Evolutionary conservation across 2,113 vertebrate species (phyloP).

Genomic region (Antigone vipio): DNA sequence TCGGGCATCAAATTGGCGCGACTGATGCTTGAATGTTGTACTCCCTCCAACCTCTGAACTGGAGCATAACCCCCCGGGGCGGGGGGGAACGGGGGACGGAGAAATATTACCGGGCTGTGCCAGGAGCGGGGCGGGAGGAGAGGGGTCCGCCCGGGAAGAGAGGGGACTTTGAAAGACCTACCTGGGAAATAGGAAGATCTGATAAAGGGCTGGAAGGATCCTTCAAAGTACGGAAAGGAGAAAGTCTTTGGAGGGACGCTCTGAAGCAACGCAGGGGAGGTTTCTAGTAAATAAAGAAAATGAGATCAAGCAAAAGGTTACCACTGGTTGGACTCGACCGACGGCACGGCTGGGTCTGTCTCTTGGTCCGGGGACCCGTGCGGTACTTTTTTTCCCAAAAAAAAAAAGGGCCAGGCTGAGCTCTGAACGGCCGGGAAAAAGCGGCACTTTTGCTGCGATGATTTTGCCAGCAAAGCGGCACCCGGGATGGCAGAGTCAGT

Average conservation of each 20-base stretch:
- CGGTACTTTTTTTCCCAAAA: not conserved
- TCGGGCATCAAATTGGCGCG: slow-evolving; percentile 89
- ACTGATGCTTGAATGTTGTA: slow-evolving; percentile 82
- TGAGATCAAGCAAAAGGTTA: not conserved
- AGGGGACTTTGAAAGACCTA: slow-evolving; percentile 41
- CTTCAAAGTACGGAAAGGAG: slow-evolving; percentile 90
- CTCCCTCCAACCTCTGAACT: slow-evolving; percentile 81
- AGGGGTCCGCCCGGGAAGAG: not conserved
- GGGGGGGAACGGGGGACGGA: not conserved
- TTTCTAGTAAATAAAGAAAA: slow-evolving; percentile 59
- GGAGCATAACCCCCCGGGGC: slow-evolving; percentile 55
- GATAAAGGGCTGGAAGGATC: slow-evolving; percentile 90
- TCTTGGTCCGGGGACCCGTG: too few relatives aligned
- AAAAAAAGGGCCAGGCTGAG: not conserved
- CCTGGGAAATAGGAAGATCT: slow-evolving; percentile 93
- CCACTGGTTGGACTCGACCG: too few relatives aligned
- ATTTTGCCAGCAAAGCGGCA: not conserved
- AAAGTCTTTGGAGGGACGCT: slow-evolving; percentile 85
- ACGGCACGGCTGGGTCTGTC: not conserved
- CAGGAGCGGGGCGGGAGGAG: not conserved
- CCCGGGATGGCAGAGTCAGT: not conserved
- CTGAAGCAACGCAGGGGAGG: slow-evolving; percentile 76
- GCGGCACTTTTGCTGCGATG: fast-evolving
- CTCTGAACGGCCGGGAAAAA: not conserved
- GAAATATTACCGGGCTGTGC: slow-evolving; percentile 1